These are phyloP conservation scores for Astreopora myriophthalma DNA, from an alignment of 64 coral and sea anemone genomes.

Conservation along the genomic window DNA sequence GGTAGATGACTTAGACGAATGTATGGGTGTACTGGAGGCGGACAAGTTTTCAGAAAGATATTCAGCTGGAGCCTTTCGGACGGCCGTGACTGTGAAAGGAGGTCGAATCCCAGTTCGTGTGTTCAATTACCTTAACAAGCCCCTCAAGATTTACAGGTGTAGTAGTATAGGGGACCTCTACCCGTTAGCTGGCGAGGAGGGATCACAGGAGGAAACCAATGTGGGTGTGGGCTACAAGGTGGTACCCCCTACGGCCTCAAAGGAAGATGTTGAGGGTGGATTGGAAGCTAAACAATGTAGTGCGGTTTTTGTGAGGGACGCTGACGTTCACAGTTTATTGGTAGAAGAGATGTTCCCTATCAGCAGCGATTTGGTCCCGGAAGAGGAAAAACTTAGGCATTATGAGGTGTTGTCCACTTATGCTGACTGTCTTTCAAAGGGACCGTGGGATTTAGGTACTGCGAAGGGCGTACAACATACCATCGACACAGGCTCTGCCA, in stretches of 20 bases:
- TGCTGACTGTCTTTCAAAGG: conserved; percentile 6
- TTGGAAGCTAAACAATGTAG: neutral
- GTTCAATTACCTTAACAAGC: conserved; percentile 36
- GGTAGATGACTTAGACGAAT: neutral
- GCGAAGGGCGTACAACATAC: neutral
- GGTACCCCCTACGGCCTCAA: neutral
- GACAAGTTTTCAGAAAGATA: conserved; percentile 27
- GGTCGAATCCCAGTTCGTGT: conserved; percentile 8
- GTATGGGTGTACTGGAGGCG: conserved; percentile 37
- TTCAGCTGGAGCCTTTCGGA: neutral
- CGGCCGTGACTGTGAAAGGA: conserved; percentile 16
- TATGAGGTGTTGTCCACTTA: neutral
- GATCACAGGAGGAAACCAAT: neutral
- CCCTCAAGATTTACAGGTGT: neutral
- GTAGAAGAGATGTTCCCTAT: neutral
- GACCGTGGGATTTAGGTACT: neutral
- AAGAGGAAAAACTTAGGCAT: neutral
- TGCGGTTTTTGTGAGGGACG: neutral
- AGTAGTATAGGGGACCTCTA: conserved; percentile 1
- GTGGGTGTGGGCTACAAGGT: neutral
- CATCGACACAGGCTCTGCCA: neutral
- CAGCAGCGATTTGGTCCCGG: neutral
- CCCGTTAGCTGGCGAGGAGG: neutral
- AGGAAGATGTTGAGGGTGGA: neutral
- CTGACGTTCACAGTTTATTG: neutral